Percentiles rank a stretch among this genome's conserved stretches.
Conservation (phyloP, 2,888 invertebrate genomes). For the Synanthedon andrenaeformis region DNA sequence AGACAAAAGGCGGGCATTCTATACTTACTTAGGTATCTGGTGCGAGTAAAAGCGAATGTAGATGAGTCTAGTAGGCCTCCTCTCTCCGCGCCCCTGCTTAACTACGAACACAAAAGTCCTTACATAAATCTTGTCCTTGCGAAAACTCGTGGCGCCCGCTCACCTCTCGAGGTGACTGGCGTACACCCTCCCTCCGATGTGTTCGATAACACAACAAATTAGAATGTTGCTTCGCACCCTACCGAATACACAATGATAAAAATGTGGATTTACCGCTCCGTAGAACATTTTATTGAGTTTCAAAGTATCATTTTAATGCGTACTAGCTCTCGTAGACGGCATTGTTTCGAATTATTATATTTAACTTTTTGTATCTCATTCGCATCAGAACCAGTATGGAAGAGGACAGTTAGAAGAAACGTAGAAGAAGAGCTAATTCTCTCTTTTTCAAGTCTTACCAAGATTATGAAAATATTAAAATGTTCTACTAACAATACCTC, state of each 20-base stretch:
- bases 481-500: no score
- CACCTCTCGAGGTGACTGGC: conserved; percentile 49
- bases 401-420: no score
- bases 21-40: conserved; percentile 57
- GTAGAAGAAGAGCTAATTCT: no score
- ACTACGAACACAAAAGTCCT: conserved; percentile 69
- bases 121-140: conserved; percentile 66
- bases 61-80: conserved; percentile 44
- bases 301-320: conserved; percentile 5
- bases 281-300: conserved; percentile 30
- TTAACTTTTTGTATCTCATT: no score
- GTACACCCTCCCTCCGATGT: conserved; percentile 35
- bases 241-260: conserved; percentile 35
- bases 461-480: no score
- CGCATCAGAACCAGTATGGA: no score
- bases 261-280: conserved; percentile 31
- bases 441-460: no score
- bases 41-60: conserved; percentile 55
- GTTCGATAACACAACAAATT: conserved; percentile 59
- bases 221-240: conserved; percentile 32
- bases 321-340: no score
- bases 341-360: no score
- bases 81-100: conserved; percentile 41
- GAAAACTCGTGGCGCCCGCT: conserved; percentile 48
- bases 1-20: conserved; percentile 54